phyloP scores from a whole-genome alignment of 1,140 invertebrate genomes.

The Halesus radiatus region DNA sequence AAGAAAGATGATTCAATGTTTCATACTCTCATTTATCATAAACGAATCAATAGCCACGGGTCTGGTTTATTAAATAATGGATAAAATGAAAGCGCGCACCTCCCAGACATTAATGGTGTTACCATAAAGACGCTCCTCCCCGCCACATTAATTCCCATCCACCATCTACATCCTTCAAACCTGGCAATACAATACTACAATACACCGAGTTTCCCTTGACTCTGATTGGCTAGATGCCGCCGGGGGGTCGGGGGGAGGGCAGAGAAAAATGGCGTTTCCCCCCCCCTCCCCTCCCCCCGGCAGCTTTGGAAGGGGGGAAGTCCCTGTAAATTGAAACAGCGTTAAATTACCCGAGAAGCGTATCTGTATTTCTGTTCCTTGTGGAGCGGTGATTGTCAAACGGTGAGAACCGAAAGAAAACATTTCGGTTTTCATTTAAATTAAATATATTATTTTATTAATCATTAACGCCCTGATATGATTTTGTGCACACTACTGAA shows the following conservation, averaged over 20 bases:
- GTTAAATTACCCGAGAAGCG: constrained; percentile 53
- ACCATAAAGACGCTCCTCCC: neutral
- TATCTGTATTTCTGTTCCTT: constrained; percentile 46
- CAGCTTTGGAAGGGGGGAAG: constrained; percentile 35
- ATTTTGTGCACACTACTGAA: too few relatives aligned
- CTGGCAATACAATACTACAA: constrained; percentile 18
- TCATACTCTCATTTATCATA: too few relatives aligned
- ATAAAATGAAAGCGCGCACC: neutral
- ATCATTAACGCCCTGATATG: too few relatives aligned
- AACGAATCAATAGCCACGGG: too few relatives aligned
- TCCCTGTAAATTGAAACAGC: constrained; percentile 57
- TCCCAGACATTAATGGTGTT: neutral
- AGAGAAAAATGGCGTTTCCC: constrained; percentile 37
- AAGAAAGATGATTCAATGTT: too few relatives aligned
- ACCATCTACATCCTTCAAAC: constrained; percentile 10
- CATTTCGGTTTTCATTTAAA: too few relatives aligned
- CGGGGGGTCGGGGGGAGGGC: neutral
- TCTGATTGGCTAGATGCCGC: constrained; percentile 32
- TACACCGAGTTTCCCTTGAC: constrained; percentile 7
- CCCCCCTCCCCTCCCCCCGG: neutral
- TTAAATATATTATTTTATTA: too few relatives aligned
- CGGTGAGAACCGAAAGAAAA: neutral
- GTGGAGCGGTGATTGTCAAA: constrained; percentile 15
- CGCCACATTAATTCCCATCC: neutral
- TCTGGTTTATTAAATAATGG: too few relatives aligned